Evolutionary conservation across 2,888 invertebrate genomes (phyloP).

Genomic region (Diarsia brunnea): DNA sequence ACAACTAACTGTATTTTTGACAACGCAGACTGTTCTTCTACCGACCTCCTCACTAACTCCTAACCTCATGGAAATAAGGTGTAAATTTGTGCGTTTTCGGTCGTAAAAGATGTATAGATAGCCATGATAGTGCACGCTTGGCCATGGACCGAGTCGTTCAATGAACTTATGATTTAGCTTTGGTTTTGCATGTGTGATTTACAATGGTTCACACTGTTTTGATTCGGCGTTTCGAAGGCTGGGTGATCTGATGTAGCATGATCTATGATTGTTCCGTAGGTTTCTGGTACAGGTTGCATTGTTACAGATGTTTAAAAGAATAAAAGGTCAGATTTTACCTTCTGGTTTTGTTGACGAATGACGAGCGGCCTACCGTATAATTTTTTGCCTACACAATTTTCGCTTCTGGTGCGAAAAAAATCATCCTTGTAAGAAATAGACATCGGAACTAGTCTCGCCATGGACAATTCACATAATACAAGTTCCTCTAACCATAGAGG

Average conservation of each 20-base stretch:
- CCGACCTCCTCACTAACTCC: conserved; percentile 8
- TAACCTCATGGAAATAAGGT: conserved; percentile 48
- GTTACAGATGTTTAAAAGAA: background rate
- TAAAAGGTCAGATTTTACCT: background rate
- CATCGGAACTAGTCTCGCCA: conserved; percentile 7
- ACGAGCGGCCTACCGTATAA: background rate
- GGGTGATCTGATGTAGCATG: background rate
- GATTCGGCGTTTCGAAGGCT: conserved; percentile 9
- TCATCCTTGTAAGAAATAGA: background rate
- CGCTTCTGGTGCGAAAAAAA: background rate
- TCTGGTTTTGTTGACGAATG: background rate
- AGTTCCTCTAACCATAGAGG: conserved; percentile 26
- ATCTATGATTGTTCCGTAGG: background rate
- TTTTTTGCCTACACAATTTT: background rate
- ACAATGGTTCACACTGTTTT: conserved; percentile 29
- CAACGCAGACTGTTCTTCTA: conserved; percentile 20
- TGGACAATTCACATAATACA: conserved; percentile 1
- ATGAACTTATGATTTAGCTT: conserved; percentile 71
- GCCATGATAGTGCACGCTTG: conserved; percentile 68
- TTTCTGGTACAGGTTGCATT: background rate
- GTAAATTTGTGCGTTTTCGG: conserved; percentile 40
- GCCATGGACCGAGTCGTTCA: conserved; percentile 70
- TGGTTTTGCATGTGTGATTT: conserved; percentile 58
- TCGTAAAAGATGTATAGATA: conserved; percentile 45
- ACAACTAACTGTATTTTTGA: conserved; percentile 68